Conservation (phyloP, 2,113 vertebrate genomes). For the Xyrauchen texanus region DNA sequence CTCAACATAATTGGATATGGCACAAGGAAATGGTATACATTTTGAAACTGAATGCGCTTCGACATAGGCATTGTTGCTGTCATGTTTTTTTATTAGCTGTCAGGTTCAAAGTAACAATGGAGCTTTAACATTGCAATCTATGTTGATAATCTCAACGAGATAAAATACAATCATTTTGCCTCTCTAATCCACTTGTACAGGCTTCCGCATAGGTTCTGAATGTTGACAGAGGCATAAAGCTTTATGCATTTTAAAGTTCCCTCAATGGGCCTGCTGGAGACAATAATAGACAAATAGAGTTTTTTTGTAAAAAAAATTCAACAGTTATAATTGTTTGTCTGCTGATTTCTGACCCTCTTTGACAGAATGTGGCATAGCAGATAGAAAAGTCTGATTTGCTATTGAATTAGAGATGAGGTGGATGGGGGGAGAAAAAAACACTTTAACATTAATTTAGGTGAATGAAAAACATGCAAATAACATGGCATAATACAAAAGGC, state of each 20-base stretch:
- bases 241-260: slow-evolving; percentile 15
- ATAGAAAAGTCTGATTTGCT: slow-evolving; percentile 43
- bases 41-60: slow-evolving; percentile 15
- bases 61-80: slow-evolving; percentile 4
- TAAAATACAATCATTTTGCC: slow-evolving; percentile 35
- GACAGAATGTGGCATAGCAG: not conserved
- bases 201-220: not conserved
- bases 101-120: slow-evolving; percentile 30
- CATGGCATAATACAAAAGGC: slow-evolving; percentile 45
- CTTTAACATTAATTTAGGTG: slow-evolving; percentile 53
- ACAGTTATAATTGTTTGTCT: slow-evolving; percentile 13
- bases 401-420: slow-evolving; percentile 44
- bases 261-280: not conserved
- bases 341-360: slow-evolving; percentile 12
- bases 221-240: slow-evolving; percentile 20
- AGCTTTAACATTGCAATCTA: slow-evolving; percentile 32
- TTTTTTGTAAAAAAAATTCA: not conserved
- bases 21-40: slow-evolving; percentile 31
- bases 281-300: not conserved
- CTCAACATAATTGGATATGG: slow-evolving; percentile 26
- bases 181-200: slow-evolving; percentile 30
- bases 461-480: slow-evolving; percentile 54
- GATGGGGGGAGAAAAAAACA: slow-evolving; percentile 37
- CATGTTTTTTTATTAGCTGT: not conserved
- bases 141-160: slow-evolving; percentile 29